Evolutionary conservation across 2,888 invertebrate species (phyloP).

Genomic region (Drosophila putrida): DNA sequence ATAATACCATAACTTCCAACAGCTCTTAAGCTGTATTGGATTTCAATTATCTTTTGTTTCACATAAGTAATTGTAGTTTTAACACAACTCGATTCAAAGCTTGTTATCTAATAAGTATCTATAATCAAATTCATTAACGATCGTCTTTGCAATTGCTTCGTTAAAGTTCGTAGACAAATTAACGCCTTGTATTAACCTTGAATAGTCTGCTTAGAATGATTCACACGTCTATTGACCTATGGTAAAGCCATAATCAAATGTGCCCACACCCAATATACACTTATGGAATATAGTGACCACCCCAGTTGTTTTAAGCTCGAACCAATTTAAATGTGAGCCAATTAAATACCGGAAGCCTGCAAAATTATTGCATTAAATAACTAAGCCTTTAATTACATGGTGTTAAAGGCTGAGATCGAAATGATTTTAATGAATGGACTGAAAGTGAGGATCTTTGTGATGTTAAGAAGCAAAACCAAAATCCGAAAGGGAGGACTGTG

Average conservation of each 20-base stretch:
- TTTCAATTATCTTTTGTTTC: neutral
- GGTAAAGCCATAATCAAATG: constrained; percentile 57
- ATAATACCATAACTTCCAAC: neutral
- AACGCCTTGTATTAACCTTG: constrained; percentile 49
- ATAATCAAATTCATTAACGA: constrained; percentile 22
- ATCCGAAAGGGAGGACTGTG: neutral
- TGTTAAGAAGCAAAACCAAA: too few relatives aligned
- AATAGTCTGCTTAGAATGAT: constrained; percentile 24
- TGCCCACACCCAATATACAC: constrained; percentile 49
- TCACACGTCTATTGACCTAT: constrained; percentile 61
- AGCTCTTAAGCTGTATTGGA: too few relatives aligned
- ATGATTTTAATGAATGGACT: constrained; percentile 35
- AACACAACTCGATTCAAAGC: neutral
- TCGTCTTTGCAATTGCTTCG: constrained; percentile 6
- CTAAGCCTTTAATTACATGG: constrained; percentile 77
- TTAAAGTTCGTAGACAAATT: constrained; percentile 3
- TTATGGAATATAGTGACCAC: constrained; percentile 52
- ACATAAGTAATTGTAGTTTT: constrained; percentile 3
- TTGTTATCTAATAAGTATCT: neutral
- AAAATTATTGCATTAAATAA: constrained; percentile 74
- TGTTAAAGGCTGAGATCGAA: constrained; percentile 14
- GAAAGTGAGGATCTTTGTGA: constrained; percentile 41
- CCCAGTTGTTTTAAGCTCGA: constrained; percentile 53
- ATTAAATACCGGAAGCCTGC: constrained; percentile 77
- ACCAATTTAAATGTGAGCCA: constrained; percentile 58